These are phyloP conservation scores for Epirrhoe tristata DNA, from an alignment of 2,888 invertebrate species.

Conservation along the genomic window DNA sequence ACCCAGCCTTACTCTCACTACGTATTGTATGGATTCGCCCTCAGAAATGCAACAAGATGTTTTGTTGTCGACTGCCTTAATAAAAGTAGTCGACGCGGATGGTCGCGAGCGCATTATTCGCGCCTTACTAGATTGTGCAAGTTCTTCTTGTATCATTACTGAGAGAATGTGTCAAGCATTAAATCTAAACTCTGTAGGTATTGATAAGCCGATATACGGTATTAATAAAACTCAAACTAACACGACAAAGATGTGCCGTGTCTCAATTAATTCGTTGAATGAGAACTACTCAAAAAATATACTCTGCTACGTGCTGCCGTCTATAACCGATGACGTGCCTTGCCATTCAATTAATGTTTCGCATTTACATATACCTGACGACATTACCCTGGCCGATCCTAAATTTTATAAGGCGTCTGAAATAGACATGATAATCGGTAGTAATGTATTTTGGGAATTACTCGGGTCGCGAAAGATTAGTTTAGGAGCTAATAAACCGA, in stretches of 20 bases:
- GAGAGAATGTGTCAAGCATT: slow-evolving; percentile 2
- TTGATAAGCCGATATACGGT: slow-evolving; percentile 13
- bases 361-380: slow-evolving; percentile 17
- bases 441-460: slow-evolving; percentile 24
- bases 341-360: slow-evolving; percentile 15
- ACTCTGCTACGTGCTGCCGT: slow-evolving; percentile 16
- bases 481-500: slow-evolving; percentile 18
- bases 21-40: slow-evolving; percentile 2
- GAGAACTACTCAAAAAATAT: slow-evolving; percentile 3
- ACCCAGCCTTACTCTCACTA: slow-evolving; percentile 9
- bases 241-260: slow-evolving; percentile 16
- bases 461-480: slow-evolving; percentile 22
- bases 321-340: slow-evolving; percentile 26
- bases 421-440: slow-evolving; percentile 15
- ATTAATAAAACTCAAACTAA: slow-evolving; percentile 17
- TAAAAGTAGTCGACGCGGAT: slow-evolving; percentile 27
- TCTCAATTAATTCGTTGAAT: slow-evolving; percentile 8
- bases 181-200: slow-evolving; percentile 6
- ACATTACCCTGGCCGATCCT: slow-evolving; percentile 20
- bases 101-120: slow-evolving; percentile 25
- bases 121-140: slow-evolving; percentile 25
- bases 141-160: slow-evolving; percentile 16
- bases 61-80: slow-evolving; percentile 23
- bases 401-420: slow-evolving; percentile 18
- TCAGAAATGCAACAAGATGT: slow-evolving; percentile 11